Conservation (phyloP, 2,113 vertebrate genomes). For the Chamaea fasciata region DNA sequence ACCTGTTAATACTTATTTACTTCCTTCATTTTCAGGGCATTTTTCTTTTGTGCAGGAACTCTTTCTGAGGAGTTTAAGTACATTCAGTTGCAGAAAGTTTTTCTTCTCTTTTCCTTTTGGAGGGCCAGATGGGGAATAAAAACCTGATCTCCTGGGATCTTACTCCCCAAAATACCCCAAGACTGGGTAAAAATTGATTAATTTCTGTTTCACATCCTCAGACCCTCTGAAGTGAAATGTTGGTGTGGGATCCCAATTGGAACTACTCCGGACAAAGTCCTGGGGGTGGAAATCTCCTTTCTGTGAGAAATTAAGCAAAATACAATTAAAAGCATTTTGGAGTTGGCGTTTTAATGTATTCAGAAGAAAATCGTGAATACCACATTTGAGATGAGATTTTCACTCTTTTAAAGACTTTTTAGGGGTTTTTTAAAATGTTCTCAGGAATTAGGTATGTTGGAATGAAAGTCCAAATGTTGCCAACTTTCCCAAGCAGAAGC, state of each 20-base stretch:
- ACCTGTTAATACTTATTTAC: background rate
- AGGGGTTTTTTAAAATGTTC: background rate
- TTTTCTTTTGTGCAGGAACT: slow-evolving; percentile 22
- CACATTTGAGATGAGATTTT: background rate
- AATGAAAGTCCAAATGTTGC: background rate
- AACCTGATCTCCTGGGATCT: slow-evolving; percentile 3
- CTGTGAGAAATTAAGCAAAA: background rate
- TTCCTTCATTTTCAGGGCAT: background rate
- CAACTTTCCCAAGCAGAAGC: background rate
- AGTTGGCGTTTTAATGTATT: background rate
- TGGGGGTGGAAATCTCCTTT: background rate
- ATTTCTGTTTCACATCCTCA: background rate
- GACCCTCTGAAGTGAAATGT: background rate
- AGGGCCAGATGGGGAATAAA: slow-evolving; percentile 36
- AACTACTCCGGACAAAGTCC: background rate
- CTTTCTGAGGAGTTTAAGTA: background rate
- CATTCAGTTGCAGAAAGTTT: background rate
- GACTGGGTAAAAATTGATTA: background rate
- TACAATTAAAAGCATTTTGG: background rate
- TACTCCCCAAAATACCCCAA: background rate
- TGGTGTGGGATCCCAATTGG: background rate
- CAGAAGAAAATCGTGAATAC: background rate
- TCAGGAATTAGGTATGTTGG: background rate
- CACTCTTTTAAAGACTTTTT: background rate
- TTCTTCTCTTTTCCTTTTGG: background rate